Evolutionary conservation across 2,888 invertebrate species (phyloP), one percentile per base, ranked within the genome.

Genomic region (Imbricaverruca yamaguchii): DNA sequence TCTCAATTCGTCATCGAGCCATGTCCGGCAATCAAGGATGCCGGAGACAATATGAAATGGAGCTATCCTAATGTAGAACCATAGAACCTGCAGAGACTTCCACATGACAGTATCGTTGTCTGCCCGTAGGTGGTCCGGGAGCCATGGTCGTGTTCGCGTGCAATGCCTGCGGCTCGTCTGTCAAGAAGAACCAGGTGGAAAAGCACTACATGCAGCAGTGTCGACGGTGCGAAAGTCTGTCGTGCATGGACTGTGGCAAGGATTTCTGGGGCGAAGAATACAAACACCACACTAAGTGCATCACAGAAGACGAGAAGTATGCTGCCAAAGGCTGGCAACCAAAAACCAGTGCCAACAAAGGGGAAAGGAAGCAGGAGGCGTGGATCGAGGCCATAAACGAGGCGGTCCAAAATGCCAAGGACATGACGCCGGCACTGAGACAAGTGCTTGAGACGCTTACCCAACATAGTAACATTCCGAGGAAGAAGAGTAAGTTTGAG

Each of bases 61-160:
- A 13, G 57, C 0, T 57, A 57, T 57, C 11, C 57, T 15, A 57
- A 13, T 57, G 15, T 57, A 57, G 11, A 13, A 57, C 57, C 15
- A 15, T 13, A 57, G 7, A 13, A 13, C 12, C 57, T 57, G 11
- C 15, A 0, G 11, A 57, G 11, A 11, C 15, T 57, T 11, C 57
- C 57, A 57, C 57, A 13, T 11, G 12, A 4, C 57, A 11, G 13
- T 9, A n/a, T 79, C 39, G 13, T 53, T 59, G 1, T 65, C 10
- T n/a, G 23, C 18, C 55, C 67, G 10, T 21, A 1, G 15, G 18
- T 65, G 3, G n/a, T 59, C 18, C 23, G 55, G 69, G 13, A 61
- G 39, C 18, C 11, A 98, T 98, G 98, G 98, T 98, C 77, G 93
- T 95, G 81, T 98, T 98, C 87, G 94, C 94, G 18, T 98, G 98